Conservation (phyloP, 2,113 vertebrate species). For the Phoxinus phoxinus region DNA sequence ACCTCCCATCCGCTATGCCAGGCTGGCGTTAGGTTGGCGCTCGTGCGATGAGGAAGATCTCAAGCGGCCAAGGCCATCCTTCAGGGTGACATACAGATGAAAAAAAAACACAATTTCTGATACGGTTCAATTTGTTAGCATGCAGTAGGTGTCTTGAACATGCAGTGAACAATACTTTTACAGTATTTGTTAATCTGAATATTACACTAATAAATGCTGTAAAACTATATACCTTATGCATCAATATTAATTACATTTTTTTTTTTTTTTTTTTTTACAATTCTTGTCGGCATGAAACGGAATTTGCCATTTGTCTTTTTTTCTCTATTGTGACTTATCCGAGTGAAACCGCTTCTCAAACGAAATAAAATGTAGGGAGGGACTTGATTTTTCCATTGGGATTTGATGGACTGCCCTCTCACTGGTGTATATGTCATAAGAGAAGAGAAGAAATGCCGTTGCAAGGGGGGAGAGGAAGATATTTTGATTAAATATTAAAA, state of each 20-base stretch:
- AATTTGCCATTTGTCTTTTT: background rate
- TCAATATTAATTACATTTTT: too few relatives aligned
- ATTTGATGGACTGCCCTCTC: background rate
- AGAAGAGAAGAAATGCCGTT: too few relatives aligned
- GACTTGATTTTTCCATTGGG: background rate
- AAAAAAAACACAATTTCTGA: background rate
- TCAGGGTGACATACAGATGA: background rate
- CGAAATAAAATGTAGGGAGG: background rate
- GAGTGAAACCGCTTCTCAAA: background rate
- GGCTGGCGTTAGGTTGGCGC: conserved; percentile 80
- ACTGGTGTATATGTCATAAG: too few relatives aligned
- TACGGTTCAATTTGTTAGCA: background rate
- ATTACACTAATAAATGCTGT: background rate
- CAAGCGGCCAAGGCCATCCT: background rate
- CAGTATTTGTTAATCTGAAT: background rate
- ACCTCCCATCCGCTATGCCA: conserved; percentile 93
- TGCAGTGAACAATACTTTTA: background rate
- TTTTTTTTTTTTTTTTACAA: background rate
- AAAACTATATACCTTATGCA: background rate
- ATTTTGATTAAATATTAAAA: background rate
- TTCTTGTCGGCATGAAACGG: background rate
- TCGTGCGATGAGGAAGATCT: background rate
- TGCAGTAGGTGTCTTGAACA: background rate
- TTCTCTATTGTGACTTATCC: background rate
- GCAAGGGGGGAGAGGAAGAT: background rate